Evolutionary conservation across 2,888 invertebrate species (phyloP), one percentile per base, ranked within the genome.

Genomic region (Schrankia costaestrigalis): DNA sequence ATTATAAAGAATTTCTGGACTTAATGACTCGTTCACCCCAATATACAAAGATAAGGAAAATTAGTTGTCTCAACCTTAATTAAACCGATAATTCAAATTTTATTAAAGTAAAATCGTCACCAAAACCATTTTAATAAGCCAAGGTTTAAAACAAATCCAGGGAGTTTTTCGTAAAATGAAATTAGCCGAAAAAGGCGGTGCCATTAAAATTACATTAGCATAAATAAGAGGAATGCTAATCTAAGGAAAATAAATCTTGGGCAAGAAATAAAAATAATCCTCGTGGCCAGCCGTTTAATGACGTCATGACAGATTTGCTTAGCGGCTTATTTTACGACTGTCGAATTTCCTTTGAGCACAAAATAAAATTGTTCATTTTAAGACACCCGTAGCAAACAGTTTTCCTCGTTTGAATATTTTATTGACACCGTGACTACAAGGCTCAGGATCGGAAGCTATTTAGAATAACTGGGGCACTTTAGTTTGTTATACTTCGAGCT

Each of bases 141-240:
- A 43, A 63, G 83, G 71, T 75, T 83, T 62, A 81, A 71, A 75
- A 80, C 78, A 71, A 76, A 83, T 80, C 83, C 77, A 56, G 32
- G 44, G 78, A 79, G 76, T 81, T 84, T 83, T 83, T 79, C 73
- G 61, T 67, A 71, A 84, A 84, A 85, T 80, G 82, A 86, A 87
- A 85, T 87, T 85, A 85, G 81, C 78, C 73, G 78, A 83, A 85
- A 81, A 84, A 80, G 80, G 76, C 79, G 73, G 63, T 62, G 78
- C 83, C 86, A 86, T 87, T 87, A 86, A 87, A 87, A 87, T 85
- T 83, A 84, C 86, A 87, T 87, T 87, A 87, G 84, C 86, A 87
- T 86, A 86, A 87, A 86, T 85, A 85, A 85, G 83, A 79, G 78
- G 73, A 80, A 83, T 83, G 86, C 84, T 87, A 87, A 87, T 87